phyloP scores from a whole-genome alignment of 1,140 invertebrate genomes.

The Heliconius congener region DNA sequence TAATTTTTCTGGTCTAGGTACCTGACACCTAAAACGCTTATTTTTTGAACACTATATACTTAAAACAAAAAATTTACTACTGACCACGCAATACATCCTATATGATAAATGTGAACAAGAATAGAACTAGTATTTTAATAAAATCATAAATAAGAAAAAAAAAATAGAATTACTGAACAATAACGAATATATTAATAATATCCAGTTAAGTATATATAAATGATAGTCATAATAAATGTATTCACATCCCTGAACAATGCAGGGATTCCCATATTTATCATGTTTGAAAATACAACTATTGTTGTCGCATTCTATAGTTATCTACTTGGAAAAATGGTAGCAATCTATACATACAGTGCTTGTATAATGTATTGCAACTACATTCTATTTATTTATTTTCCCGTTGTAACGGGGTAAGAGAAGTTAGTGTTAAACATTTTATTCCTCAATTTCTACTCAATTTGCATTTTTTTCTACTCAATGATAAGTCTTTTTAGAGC shows the following conservation, averaged over 20 bases:
- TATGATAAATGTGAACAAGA: too few relatives aligned
- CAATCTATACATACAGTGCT: not conserved
- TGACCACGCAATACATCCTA: too few relatives aligned
- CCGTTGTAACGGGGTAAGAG: too few relatives aligned
- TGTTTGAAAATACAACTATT: not conserved
- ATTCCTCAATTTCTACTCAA: too few relatives aligned
- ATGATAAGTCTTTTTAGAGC: too few relatives aligned
- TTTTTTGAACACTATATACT: not conserved
- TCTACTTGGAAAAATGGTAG: not conserved
- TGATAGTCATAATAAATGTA: conserved; percentile 7
- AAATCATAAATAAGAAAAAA: too few relatives aligned
- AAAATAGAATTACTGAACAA: not conserved
- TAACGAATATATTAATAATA: not conserved
- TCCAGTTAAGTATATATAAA: not conserved
- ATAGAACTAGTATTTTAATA: too few relatives aligned
- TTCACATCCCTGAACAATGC: not conserved
- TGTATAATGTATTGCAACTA: not conserved
- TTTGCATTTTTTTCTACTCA: too few relatives aligned
- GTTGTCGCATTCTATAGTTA: not conserved
- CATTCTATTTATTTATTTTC: not conserved
- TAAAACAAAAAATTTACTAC: too few relatives aligned
- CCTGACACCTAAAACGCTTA: too few relatives aligned
- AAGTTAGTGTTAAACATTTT: too few relatives aligned
- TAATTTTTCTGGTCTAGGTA: too few relatives aligned
- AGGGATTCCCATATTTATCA: not conserved